Evolutionary conservation across 1,140 invertebrate species (phyloP), one percentile per base, ranked within the genome.

Genomic region (Sweltsa coloradensis): DNA sequence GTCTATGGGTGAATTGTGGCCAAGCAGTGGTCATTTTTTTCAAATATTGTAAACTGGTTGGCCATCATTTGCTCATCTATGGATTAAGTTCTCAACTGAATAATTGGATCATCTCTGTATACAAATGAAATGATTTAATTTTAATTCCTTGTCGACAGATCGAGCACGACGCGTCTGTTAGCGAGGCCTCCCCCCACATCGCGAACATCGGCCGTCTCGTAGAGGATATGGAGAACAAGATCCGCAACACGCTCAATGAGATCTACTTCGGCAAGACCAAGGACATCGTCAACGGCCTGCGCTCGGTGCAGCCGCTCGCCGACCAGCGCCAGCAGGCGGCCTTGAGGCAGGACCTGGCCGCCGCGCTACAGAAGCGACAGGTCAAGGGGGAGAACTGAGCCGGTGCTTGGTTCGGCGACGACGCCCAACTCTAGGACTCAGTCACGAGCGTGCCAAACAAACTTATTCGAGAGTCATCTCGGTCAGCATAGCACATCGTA

Each of bases 191-290:
- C 42, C 91, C 95, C 6, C 96, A 99, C 65, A 97, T 99, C 64
- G 93, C 87, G 21, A 99, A 99, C 65, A 99, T 99, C 60, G 97
- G 97, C 13, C 78, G 83, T 51, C 82, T 89, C 82, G 89, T 92
- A 0, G 86, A 98, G 70, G 96, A 99, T 56, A 97, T 98, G 92
- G 97, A 99, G 63, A 99, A 97, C 65, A 99, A 98, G 77, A 99
- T 99, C 59, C 78, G 96, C 53, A 94, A 91, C 60, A 97, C 93
- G 1, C 70, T 99, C 42, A 98, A 97, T 63, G 92, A 97, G 70
- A 97, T 99, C 55, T 99, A 99, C 69, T 99, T 99, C 74, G 90
- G 94, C 56, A 99, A 99, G 73, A 99, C 95, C 13, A 92, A 90
- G 64, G 92, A 98, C 67, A 97, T 99, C 61, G 91, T 99, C 13